Base-by-base conservation (phyloP, 1,140 invertebrate species). In the Apis laboriosa region DNA sequence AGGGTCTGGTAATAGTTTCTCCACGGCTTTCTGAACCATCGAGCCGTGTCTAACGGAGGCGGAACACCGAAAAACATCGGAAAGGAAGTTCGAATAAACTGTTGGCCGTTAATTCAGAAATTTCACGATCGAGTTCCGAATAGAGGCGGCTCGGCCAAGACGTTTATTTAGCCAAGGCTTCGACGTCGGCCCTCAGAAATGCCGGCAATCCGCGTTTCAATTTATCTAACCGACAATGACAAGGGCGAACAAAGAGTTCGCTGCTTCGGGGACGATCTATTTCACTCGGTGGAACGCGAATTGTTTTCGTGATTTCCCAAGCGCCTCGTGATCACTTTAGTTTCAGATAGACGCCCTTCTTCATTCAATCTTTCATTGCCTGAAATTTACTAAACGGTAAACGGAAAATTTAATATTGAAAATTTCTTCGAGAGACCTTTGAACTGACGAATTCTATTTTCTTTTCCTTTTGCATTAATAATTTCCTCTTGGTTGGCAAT, bases 251-350 rank as follows among this genome's bases (percentile, higher is more conserved):
- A 72, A 51, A 83, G 56, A 60, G 34, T 60, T 63, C 56, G 75
- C 7, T 55, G 34, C 51, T 77, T 77, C 73, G 43, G 8, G 9
- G 66, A 79, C 51, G 53, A 85, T 88, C 74, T 64, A 72, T 85
- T 87, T 84, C 73, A 55, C 56, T 60, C 55, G 34, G 77, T 11
- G 66, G 77, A 84, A 77, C 72, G 58, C 56, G 86, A 87, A 87
- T 88, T 85, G 83, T 87, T 87, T 88, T 63, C 76, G 28, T 81
- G 87, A 88, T 88, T 88, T 88, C 87, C 87, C 86, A 88, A 76
- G 86, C 56, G 86, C 58, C 83, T 82, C 79, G 72, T 85, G 76
- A 88, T 88, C 83, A 83, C 76, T 84, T 84, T 70, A 83, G 78
- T 80, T 88, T 60, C 76, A 79, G 63, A 24, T 63, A 73, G 63